Conservation (phyloP, 2,888 invertebrate genomes). For the Phania funesta region DNA sequence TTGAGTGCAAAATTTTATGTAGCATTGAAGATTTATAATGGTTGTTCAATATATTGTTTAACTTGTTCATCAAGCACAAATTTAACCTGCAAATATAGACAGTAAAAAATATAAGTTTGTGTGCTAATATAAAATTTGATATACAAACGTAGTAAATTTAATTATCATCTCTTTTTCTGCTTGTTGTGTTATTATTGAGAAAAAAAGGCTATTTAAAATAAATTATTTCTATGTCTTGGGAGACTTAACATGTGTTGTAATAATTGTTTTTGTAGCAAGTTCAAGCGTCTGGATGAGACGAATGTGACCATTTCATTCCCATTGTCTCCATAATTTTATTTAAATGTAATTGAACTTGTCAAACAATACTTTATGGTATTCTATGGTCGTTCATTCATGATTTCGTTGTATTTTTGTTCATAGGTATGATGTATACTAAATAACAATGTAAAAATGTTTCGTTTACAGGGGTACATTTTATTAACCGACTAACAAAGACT, state of each 20-base stretch:
- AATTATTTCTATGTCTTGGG: slow-evolving; percentile 53
- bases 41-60: slow-evolving; percentile 45
- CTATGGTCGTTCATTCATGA: slow-evolving; percentile 6
- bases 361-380: slow-evolving; percentile 42
- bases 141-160: slow-evolving; percentile 37
- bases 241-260: slow-evolving; percentile 50
- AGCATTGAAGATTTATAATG: slow-evolving; percentile 48
- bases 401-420: neutral
- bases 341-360: slow-evolving; percentile 44
- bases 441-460: slow-evolving; percentile 31
- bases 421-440: neutral
- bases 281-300: neutral
- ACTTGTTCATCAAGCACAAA: slow-evolving; percentile 50
- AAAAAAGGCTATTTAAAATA: slow-evolving; percentile 32
- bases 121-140: neutral
- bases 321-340: slow-evolving; percentile 37
- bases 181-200: slow-evolving; percentile 24
- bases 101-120: neutral
- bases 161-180: slow-evolving; percentile 33
- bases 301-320: slow-evolving; percentile 15
- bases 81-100: slow-evolving; percentile 51
- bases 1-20: slow-evolving; percentile 12
- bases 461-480: slow-evolving; percentile 7
- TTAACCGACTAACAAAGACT: slow-evolving; percentile 46
- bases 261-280: slow-evolving; percentile 4